Percentiles rank a stretch among this genome's conserved stretches.
Evolutionary conservation across 2,113 vertebrate genomes (phyloP).

Genomic region (Cacatua alba): DNA sequence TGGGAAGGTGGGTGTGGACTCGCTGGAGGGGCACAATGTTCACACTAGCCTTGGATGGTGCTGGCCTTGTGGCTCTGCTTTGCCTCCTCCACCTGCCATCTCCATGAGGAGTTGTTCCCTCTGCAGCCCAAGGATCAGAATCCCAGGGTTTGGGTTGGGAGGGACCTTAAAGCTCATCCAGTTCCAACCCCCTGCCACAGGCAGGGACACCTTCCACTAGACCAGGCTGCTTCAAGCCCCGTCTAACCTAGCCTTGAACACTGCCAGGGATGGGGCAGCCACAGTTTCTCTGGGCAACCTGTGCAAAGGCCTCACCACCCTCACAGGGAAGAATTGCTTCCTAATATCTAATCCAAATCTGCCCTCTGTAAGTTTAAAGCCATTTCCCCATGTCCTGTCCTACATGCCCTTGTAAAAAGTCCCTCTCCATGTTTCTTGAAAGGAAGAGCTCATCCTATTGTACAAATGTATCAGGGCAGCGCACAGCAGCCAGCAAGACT

Average conservation of each 20-base stretch:
- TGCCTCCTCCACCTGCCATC: not conserved
- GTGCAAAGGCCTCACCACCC: not conserved
- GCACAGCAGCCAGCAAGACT: not conserved
- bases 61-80: not conserved
- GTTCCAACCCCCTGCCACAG: not conserved
- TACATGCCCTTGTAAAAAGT: not conserved
- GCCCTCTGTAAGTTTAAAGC: not conserved
- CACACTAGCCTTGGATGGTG: not conserved
- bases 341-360: not conserved
- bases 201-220: not conserved
- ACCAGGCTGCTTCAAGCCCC: not conserved
- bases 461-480: accelerated
- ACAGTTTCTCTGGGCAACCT: not conserved
- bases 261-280: not conserved
- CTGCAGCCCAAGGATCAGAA: not conserved
- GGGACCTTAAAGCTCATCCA: not conserved
- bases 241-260: not conserved
- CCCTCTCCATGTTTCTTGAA: not conserved
- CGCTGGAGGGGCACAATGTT: not conserved
- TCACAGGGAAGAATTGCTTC: not conserved
- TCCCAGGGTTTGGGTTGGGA: not conserved
- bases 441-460: not conserved
- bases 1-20: not conserved
- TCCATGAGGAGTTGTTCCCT: not conserved
- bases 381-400: not conserved